Evolutionary conservation across 1,140 invertebrate genomes (phyloP), one percentile per base, ranked within the genome.

Genomic region (Onthophagus taurus): DNA sequence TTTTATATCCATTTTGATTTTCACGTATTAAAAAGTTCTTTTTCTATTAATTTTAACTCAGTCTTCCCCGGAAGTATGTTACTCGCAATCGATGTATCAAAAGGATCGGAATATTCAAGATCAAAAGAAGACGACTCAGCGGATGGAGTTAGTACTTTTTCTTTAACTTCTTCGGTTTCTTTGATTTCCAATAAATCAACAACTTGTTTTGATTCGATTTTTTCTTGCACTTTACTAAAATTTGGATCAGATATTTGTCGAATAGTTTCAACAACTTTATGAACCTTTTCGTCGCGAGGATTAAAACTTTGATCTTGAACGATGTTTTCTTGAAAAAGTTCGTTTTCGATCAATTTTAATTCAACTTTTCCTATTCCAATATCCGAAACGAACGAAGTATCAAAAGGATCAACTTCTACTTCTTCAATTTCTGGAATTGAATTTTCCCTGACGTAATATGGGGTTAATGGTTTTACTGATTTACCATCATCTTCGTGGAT

Each of bases 41-140:
- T 82, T 57, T 87, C 85, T 4, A 89, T 55, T 18, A 85, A 58
- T 51, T 83, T 83, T 3, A 88, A 61, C 59, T 89, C 85, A 3
- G 82, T 78, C 58, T 79, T 81, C 1, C 85, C 84, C 2, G 83
- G 84, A 44, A 77, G 65, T 21, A 89, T 74, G 56, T 84, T 81
- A 36, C 66, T 71, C 1, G 82, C 81, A 53, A 81, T 81, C 2
- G 83, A 87, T 0, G 87, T 89, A 59, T 89, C 85, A 58, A 89
- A 89, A 0, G 86, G 85, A 67, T 89, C 85, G 37, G 74, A 62
- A 39, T 70, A 63, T 4, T 75, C 71, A n/a, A n/a, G n/a, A 11
- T 58, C 47, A 23, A 70, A 64, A 12, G 65, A 53, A 8, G 52
- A 57, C 35, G 54, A 52, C 33, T 71, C 59, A 21, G 62, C 66